Evolutionary conservation across 2,797 vertebrate genomes (phyloP).

Genomic region (Aplochiton taeniatus): DNA sequence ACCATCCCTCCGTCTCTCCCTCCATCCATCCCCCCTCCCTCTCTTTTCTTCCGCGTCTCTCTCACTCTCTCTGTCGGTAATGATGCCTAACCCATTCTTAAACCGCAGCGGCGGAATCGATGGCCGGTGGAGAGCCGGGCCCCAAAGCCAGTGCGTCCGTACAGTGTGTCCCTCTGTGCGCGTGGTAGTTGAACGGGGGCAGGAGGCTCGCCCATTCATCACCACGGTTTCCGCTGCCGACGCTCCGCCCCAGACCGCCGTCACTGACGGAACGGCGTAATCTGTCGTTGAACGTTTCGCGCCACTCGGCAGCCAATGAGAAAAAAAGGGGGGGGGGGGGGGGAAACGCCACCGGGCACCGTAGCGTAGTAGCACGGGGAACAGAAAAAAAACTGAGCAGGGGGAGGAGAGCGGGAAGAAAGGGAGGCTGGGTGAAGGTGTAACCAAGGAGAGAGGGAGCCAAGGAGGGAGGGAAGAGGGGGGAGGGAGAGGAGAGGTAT

Average conservation of each 20-base stretch:
- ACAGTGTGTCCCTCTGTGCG: background rate
- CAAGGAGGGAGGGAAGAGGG: conserved; percentile 41
- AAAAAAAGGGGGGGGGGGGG: conserved; percentile 17
- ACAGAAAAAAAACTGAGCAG: conserved; percentile 34
- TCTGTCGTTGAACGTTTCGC: no score
- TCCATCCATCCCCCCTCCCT: conserved; percentile 26
- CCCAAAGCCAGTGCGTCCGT: no score
- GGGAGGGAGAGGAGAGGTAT: conserved; percentile 66
- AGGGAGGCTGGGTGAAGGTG: conserved; percentile 39
- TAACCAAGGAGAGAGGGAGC: conserved; percentile 47
- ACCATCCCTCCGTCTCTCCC: conserved; percentile 13
- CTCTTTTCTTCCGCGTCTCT: conserved; percentile 58
- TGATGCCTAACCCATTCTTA: conserved; percentile 62
- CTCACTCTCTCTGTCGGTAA: conserved; percentile 53
- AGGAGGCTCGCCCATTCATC: no score
- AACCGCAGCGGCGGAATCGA: conserved; percentile 59
- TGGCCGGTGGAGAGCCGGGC: conserved; percentile 26
- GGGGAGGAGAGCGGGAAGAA: conserved; percentile 40
- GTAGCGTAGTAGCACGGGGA: conserved; percentile 25
- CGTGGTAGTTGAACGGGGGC: background rate
- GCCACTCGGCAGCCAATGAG: conserved; percentile 1
- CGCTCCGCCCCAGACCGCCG: no score
- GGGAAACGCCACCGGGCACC: no score
- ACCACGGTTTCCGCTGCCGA: no score
- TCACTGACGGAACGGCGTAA: no score